phyloP scores from a whole-genome alignment of 2,113 vertebrate genomes.

The Hylia prasina region DNA sequence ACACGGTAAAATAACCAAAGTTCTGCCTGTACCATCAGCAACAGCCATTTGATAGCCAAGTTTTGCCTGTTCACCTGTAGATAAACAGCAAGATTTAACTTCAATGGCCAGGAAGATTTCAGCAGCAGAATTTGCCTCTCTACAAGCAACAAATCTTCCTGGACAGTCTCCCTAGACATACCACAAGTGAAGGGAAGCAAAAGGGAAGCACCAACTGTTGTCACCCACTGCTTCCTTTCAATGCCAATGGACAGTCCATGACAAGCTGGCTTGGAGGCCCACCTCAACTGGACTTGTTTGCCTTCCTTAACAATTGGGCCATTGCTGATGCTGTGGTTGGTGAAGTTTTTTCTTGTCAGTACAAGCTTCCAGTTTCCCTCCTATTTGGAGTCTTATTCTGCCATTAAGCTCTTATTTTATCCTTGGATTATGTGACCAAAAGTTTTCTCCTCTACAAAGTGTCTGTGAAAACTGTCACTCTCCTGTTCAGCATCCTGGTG shows the following conservation, averaged over 20 bases:
- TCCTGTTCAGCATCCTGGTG: not conserved
- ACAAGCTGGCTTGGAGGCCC: not conserved
- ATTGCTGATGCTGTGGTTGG: not conserved
- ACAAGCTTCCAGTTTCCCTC: not conserved
- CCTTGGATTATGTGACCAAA: not conserved
- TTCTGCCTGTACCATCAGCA: not conserved
- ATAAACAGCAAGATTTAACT: not conserved
- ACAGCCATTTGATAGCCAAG: not conserved
- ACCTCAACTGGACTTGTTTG: rapidly evolving
- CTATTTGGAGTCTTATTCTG: not conserved
- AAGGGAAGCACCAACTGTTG: not conserved
- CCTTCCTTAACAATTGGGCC: not conserved
- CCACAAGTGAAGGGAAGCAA: not conserved
- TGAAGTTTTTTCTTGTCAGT: not conserved
- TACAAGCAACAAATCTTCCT: not conserved
- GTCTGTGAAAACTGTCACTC: not conserved
- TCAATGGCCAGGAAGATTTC: not conserved
- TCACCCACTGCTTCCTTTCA: not conserved
- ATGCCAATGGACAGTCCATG: no score
- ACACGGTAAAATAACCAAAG: rapidly evolving
- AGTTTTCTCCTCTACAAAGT: not conserved
- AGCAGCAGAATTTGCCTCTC: not conserved
- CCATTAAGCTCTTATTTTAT: not conserved
- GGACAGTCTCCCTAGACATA: not conserved
- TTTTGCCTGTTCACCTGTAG: not conserved